Conservation (phyloP, 2,797 vertebrate genomes). For the Melanotaenia nigrans region DNA sequence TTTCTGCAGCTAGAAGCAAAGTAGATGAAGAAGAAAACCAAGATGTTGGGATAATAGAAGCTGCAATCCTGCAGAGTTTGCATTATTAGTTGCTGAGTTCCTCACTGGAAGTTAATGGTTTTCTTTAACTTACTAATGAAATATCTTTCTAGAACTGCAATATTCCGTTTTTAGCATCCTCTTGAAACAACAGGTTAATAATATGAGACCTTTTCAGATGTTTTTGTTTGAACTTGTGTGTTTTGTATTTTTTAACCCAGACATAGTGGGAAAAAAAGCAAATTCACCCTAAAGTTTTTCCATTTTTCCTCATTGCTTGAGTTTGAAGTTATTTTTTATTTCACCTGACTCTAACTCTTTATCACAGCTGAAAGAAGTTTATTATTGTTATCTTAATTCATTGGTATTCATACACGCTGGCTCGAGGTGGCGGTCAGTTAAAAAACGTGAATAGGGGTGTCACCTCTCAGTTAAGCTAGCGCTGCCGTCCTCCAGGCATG, state of each 20-base stretch:
- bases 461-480: slow-evolving; percentile 70
- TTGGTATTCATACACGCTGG: slow-evolving; percentile 67
- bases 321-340: slow-evolving; percentile 30
- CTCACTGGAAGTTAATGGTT: neutral
- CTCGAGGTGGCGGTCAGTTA: slow-evolving; percentile 61
- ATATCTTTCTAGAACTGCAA: too few species aligned
- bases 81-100: neutral
- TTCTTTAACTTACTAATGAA: neutral
- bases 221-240: too few species aligned
- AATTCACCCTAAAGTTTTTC: neutral
- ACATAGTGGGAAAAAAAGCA: neutral
- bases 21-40: neutral
- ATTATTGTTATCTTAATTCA: slow-evolving; percentile 31
- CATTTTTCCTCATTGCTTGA: slow-evolving; percentile 18
- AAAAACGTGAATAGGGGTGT: slow-evolving; percentile 61
- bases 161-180: too few species aligned
- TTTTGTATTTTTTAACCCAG: too few species aligned
- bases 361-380: slow-evolving; percentile 13
- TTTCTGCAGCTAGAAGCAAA: neutral
- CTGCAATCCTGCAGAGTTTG: neutral
- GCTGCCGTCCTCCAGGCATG: slow-evolving; percentile 50
- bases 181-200: too few species aligned
- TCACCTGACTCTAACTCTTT: slow-evolving; percentile 16
- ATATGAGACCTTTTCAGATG: too few species aligned
- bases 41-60: neutral